Conservation (phyloP, 2,797 vertebrate species). For the Diceros bicornis region DNA sequence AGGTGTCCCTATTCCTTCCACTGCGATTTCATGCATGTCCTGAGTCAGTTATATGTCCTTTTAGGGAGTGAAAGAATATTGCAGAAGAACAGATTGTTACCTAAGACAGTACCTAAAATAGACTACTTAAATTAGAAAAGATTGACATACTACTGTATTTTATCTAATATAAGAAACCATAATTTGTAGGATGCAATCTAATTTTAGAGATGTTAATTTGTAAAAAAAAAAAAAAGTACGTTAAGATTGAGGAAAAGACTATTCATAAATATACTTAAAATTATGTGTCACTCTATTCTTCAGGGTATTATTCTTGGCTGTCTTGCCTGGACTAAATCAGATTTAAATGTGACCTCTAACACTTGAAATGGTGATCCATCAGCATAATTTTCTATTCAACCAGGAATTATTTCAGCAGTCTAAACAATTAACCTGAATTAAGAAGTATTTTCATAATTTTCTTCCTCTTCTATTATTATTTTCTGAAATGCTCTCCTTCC, state of each 20-base stretch:
- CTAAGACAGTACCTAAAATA: not conserved
- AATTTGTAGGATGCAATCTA: not conserved
- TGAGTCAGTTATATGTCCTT: not conserved
- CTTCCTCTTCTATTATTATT: not conserved
- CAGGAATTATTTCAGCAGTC: not conserved
- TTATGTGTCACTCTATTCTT: not conserved
- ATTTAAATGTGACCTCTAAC: not conserved
- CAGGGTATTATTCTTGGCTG: not conserved
- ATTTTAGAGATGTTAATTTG: not conserved
- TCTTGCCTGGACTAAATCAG: not conserved
- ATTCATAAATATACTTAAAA: not conserved
- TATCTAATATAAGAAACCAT: not conserved
- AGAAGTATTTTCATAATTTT: not conserved
- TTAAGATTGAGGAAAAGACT: not conserved
- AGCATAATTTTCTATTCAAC: not conserved
- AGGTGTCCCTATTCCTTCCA: not conserved
- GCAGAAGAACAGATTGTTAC: not conserved
- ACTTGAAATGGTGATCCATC: not conserved
- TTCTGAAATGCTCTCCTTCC: not conserved
- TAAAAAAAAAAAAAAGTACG: not conserved
- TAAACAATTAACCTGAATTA: constrained; percentile 37
- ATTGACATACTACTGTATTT: not conserved
- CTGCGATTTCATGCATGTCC: not conserved
- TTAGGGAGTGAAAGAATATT: not conserved
- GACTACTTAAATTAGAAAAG: constrained; percentile 14